Evolutionary conservation across 2,797 vertebrate genomes (phyloP), one percentile per base, ranked within the genome.

Genomic region (Dermochelys coriacea): DNA sequence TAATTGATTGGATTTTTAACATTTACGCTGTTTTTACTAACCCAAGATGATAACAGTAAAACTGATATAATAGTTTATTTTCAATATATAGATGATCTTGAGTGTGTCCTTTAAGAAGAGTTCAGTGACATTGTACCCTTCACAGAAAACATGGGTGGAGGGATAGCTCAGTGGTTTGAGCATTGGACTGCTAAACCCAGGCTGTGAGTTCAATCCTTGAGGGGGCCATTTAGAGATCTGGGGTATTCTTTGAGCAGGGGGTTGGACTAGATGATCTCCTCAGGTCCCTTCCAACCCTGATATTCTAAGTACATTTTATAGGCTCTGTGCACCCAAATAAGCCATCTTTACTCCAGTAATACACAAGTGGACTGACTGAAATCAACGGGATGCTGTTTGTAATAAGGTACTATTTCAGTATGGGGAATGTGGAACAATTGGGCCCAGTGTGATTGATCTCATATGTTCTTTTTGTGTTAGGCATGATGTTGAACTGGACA

Each of bases 351-450:
- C 87, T 80, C 51, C 34, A 88, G 27, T 68, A 82, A 27, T 3
- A 71, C 75, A 68, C 90, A 83, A 94, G 75, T 8, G 85, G 37
- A 71, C 19, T 41, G 37, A 71, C 75, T 92, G 90, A 91, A 90
- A 92, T 96, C 94, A 90, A 94, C 91, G 91, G 78, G 15, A 37
- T 82, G 96, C 84, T 52, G 51, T 0, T 75, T 75, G 14, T 18
- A 0, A 89, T 80, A 92, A 94, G 91, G 84, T 94, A 93, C 94
- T 90, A 8, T 47, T 47, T 94, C 88, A 85, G 45, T 94, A 89
- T 90, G 96, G 95, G 96, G 94, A 96, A 91, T 88, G 83, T 85
- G 96, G 92, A 96, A 95, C 96, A 96, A 94, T 84, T 92, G 83
- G 55, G 82, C 80, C 68, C 64, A 90, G 94, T 94, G 84, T 16